phyloP scores from a whole-genome alignment of 2,888 invertebrate genomes.

The Netelia virgata region DNA sequence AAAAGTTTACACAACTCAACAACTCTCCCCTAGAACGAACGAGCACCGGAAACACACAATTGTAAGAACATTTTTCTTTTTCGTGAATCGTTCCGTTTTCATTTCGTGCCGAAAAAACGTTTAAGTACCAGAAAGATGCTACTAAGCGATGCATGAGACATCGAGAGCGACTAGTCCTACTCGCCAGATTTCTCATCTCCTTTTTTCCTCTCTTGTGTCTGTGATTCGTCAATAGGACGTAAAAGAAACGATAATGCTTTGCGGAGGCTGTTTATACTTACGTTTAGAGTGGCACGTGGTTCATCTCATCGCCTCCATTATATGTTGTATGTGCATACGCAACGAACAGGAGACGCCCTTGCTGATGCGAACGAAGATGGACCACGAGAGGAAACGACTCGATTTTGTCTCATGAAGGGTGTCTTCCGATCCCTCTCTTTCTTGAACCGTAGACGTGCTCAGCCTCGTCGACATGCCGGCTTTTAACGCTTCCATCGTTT shows the following conservation, averaged over 20 bases:
- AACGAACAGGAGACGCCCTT: slow-evolving; percentile 25
- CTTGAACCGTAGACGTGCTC: slow-evolving; percentile 25
- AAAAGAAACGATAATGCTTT: slow-evolving; percentile 70
- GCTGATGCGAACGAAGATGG: slow-evolving; percentile 11
- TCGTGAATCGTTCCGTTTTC: background rate
- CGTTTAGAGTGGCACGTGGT: slow-evolving; percentile 67
- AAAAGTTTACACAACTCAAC: slow-evolving; percentile 35
- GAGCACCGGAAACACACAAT: slow-evolving; percentile 57
- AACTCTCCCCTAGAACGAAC: slow-evolving; percentile 29
- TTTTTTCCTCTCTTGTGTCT: slow-evolving; percentile 40
- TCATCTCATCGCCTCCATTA: slow-evolving; percentile 53
- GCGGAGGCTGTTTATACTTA: slow-evolving; percentile 71
- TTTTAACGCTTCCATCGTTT: slow-evolving; percentile 49
- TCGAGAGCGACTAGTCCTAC: slow-evolving; percentile 32
- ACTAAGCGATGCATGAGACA: slow-evolving; percentile 35
- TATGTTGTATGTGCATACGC: slow-evolving; percentile 12
- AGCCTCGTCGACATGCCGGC: slow-evolving; percentile 9
- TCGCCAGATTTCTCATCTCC: slow-evolving; percentile 22
- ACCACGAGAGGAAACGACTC: slow-evolving; percentile 31
- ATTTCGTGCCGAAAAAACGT: slow-evolving; percentile 41
- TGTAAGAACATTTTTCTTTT: slow-evolving; percentile 38
- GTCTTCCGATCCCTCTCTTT: background rate
- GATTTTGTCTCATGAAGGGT: slow-evolving; percentile 21
- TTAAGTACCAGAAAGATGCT: slow-evolving; percentile 48
- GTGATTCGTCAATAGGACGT: slow-evolving; percentile 70